Evolutionary conservation across 2,888 invertebrate genomes (phyloP).

Genomic region (Augiades crinisus): DNA sequence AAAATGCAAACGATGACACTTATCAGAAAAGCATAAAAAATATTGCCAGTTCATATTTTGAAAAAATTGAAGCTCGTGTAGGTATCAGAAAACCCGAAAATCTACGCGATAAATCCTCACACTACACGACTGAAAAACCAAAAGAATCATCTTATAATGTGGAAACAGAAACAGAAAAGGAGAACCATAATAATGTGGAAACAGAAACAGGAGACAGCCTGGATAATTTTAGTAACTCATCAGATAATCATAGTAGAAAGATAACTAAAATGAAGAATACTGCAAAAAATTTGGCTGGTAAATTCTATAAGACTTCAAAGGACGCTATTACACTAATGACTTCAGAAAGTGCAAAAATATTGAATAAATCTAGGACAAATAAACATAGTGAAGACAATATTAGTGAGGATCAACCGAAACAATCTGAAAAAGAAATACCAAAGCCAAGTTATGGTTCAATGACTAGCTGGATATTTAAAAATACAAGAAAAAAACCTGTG

Average conservation of each 20-base stretch:
- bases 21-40: too few species aligned
- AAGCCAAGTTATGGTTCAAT: constrained; percentile 9
- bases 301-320: constrained; percentile 45
- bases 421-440: not conserved
- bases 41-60: constrained; percentile 23
- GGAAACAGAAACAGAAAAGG: constrained; percentile 14
- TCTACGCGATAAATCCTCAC: constrained; percentile 33
- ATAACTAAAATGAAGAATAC: constrained; percentile 46
- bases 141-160: constrained; percentile 17
- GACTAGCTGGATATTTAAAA: constrained; percentile 8
- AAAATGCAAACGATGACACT: too few species aligned
- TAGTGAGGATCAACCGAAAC: constrained; percentile 7
- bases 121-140: constrained; percentile 32
- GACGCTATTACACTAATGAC: constrained; percentile 45
- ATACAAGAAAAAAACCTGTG: constrained; percentile 11
- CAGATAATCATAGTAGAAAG: constrained; percentile 41
- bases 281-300: constrained; percentile 47
- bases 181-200: constrained; percentile 8
- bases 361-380: constrained; percentile 34
- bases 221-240: constrained; percentile 21
- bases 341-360: constrained; percentile 41
- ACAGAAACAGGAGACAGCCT: constrained; percentile 20
- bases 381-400: constrained; percentile 29
- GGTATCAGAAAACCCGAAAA: constrained; percentile 32
- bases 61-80: constrained; percentile 30